Evolutionary conservation across 2,888 invertebrate species (phyloP), one percentile per base, ranked within the genome.

Genomic region (Hypolimnas misippus): DNA sequence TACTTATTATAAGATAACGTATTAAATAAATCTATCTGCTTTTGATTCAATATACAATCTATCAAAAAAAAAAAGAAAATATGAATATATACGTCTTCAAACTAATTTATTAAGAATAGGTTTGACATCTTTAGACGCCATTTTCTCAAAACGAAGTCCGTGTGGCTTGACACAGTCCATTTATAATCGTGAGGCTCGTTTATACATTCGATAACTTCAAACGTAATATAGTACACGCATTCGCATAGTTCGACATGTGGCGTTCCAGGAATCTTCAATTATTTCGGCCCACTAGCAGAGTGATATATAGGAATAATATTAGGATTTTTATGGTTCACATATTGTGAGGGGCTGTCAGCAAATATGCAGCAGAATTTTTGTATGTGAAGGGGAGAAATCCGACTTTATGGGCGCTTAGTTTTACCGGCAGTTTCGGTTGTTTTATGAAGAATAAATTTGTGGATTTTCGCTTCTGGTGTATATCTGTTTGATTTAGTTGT

Each of bases 291-390:
- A 67, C 66, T 60, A 68, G 61, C 58, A 53, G 31, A 58, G 57
- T 68, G 58, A 70, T 65, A 65, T 68, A 67, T 63, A 65, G 65
- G 67, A 69, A 68, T 69, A 70, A 68, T 68, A 67, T 70, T 66
- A 53, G 66, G 57, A 62, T 70, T 68, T 69, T 70, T 70, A 70
- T 64, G 57, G 60, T 66, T 42, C 38, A 58, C 65, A 65, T 63
- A 65, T 68, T 70, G 64, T 51, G 59, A 59, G 46, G 55, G 57
- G 60, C 40, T 61, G 58, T 29, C 58, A 53, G 58, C 58, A 10
- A 25, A 17, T 59, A 25, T 62, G 54, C 62, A 52, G 53, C 62
- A 54, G 59, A 64, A 60, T 49, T 46, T 52, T 57, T 38, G 40
- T 61, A 53, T 67, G 63, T 67, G 58, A 58, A 49, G 50, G 61